Base-by-base conservation (phyloP, 35 echinoderm and acorn worm genomes). In the Eucidaris tribuloides region DNA sequence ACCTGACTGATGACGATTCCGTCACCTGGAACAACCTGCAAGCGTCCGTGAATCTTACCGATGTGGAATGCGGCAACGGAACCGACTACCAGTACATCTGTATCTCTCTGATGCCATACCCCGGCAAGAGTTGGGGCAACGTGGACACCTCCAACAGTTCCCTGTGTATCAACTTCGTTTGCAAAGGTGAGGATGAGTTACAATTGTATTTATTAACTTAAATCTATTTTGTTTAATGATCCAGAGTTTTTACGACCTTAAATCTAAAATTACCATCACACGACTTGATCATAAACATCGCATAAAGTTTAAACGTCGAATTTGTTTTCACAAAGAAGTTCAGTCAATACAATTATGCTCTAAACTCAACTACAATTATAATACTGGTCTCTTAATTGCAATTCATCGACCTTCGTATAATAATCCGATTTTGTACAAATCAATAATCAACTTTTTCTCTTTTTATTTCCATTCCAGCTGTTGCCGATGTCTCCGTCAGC, bases 181-280 rank as follows among this genome's bases (percentile, higher is more conserved):
- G 85, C 43, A 87, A 80, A 80, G 72, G 85, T 87, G 65, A 65
- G 39, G 24, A 0, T n/a, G n/a, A n/a, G n/a, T n/a, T n/a, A n/a
- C n/a, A n/a, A n/a, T n/a, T n/a, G n/a, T n/a, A n/a, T n/a, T n/a
- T n/a, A n/a, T n/a, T n/a, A n/a, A n/a, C n/a, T n/a, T n/a, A n/a
- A n/a, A n/a, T n/a, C n/a, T n/a, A n/a, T n/a, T n/a, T n/a, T n/a
- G n/a, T n/a, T n/a, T n/a, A n/a, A n/a, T n/a, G n/a, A n/a, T n/a
- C n/a, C n/a, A n/a, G n/a, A n/a, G n/a, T n/a, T n/a, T n/a, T n/a
- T n/a, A n/a, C n/a, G n/a, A n/a, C n/a, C n/a, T n/a, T n/a, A n/a
- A n/a, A n/a, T n/a, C n/a, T n/a, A n/a, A n/a, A n/a, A n/a, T n/a
- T n/a, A n/a, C n/a, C n/a, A n/a, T n/a, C n/a, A n/a, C n/a, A n/a